Conservation (phyloP, 2,888 invertebrate species). For the Sarcophaga variegata region DNA sequence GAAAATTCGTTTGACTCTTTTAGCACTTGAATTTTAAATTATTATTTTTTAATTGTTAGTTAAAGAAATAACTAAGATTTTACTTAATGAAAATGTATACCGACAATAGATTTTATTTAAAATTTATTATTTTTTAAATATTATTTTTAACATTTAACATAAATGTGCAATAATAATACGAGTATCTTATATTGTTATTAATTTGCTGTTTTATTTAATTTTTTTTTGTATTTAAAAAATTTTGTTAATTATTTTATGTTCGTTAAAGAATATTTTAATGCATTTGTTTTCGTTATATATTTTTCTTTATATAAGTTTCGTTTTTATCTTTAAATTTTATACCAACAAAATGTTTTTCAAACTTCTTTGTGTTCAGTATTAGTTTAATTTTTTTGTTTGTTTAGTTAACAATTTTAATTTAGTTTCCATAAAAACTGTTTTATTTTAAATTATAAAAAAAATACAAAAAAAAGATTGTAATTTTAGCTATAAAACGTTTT, state of each 20-base stretch:
- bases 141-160: background rate
- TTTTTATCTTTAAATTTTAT: slow-evolving; percentile 20
- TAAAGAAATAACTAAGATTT: too few species aligned
- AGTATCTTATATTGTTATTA: background rate
- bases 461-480: slow-evolving; percentile 66
- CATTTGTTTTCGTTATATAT: background rate
- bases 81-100: too few species aligned
- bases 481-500: slow-evolving; percentile 62
- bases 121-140: background rate
- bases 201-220: background rate
- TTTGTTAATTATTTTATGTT: slow-evolving; percentile 4
- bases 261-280: slow-evolving; percentile 8
- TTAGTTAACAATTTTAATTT: background rate
- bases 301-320: slow-evolving; percentile 23
- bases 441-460: slow-evolving; percentile 41
- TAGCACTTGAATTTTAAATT: too few species aligned
- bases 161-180: background rate
- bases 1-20: too few species aligned
- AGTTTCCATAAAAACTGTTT: background rate
- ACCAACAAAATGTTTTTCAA: slow-evolving; percentile 38
- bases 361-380: slow-evolving; percentile 66
- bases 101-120: background rate
- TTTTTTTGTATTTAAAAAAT: background rate
- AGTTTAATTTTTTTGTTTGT: slow-evolving; percentile 30
- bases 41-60: too few species aligned